These are phyloP conservation scores for Epizoanthus ramosus DNA, from an alignment of 92 coral and sea anemone species.

Conservation along the genomic window DNA sequence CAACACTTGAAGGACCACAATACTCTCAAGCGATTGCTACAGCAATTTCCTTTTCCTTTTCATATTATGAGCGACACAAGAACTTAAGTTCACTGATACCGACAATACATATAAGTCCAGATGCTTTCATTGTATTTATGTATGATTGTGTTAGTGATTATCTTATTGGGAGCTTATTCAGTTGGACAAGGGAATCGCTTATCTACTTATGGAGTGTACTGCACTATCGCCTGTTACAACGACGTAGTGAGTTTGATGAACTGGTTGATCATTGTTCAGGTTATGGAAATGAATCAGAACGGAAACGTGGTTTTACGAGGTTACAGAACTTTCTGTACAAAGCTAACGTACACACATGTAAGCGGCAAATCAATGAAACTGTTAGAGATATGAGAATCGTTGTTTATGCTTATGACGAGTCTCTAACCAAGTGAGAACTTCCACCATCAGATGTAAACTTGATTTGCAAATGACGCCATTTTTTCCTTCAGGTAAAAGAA, in stretches of 20 bases:
- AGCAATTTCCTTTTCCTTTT: constrained; percentile 19
- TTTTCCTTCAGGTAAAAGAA: not conserved
- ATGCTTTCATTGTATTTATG: constrained; percentile 14
- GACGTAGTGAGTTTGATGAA: constrained; percentile 1
- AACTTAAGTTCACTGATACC: constrained; percentile 7
- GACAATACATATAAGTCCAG: constrained; percentile 20
- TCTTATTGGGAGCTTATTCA: constrained; percentile 13
- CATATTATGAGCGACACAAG: constrained; percentile 3
- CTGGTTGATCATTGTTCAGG: not conserved
- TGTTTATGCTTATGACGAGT: constrained; percentile 28
- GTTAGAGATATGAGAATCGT: constrained; percentile 18
- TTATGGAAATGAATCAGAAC: constrained; percentile 13
- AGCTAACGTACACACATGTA: not conserved
- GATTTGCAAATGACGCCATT: too few relatives aligned
- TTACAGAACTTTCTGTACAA: constrained; percentile 4
- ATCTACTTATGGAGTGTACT: constrained; percentile 31
- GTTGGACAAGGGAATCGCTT: constrained; percentile 31
- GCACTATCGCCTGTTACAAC: constrained; percentile 22
- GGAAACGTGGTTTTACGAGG: constrained; percentile 24
- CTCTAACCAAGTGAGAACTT: not conserved
- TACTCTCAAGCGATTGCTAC: constrained; percentile 29
- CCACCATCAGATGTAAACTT: too few relatives aligned
- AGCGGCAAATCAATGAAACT: not conserved
- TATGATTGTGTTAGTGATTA: constrained; percentile 24
- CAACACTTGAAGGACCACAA: constrained; percentile 27